Percentiles rank a stretch among this genome's conserved stretches.
Evolutionary conservation across 2,888 invertebrate species (phyloP).

Genomic region (Hirtodrosophila alboralis): DNA sequence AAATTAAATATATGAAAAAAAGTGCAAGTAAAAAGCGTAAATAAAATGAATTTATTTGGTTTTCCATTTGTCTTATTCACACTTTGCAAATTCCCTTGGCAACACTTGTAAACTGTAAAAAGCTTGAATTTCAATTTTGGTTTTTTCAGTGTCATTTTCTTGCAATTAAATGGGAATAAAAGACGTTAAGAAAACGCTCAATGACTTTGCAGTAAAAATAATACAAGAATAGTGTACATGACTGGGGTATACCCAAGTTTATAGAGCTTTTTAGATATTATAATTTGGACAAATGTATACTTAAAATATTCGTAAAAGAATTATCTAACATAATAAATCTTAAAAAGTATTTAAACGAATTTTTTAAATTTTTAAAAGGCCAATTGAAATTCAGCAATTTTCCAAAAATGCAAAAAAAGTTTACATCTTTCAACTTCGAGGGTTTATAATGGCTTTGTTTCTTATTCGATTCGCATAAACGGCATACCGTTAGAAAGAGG

Average conservation of each 20-base stretch:
- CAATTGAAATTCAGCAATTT: no score
- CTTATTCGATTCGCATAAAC: no score
- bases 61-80: constrained; percentile 15
- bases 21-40: not conserved
- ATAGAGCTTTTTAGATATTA: not conserved
- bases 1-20: not conserved
- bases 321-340: no score
- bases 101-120: constrained; percentile 9
- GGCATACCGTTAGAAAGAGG: no score
- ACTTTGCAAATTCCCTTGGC: not conserved
- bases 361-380: no score
- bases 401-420: no score
- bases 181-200: not conserved
- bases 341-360: no score
- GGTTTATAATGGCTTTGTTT: no score
- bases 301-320: no score
- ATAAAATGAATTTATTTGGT: constrained; percentile 27
- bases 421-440: no score
- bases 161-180: constrained; percentile 54
- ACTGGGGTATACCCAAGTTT: constrained; percentile 13
- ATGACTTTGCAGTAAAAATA: constrained; percentile 42
- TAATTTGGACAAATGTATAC: no score
- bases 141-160: constrained; percentile 30
- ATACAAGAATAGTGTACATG: constrained; percentile 11
- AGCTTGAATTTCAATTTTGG: constrained; percentile 26